A percentile compares a stretch with the other conserved stretches of the same genome.
phyloP scores from a whole-genome alignment of 1,140 invertebrate genomes.

The Camponotus vicinus region DNA sequence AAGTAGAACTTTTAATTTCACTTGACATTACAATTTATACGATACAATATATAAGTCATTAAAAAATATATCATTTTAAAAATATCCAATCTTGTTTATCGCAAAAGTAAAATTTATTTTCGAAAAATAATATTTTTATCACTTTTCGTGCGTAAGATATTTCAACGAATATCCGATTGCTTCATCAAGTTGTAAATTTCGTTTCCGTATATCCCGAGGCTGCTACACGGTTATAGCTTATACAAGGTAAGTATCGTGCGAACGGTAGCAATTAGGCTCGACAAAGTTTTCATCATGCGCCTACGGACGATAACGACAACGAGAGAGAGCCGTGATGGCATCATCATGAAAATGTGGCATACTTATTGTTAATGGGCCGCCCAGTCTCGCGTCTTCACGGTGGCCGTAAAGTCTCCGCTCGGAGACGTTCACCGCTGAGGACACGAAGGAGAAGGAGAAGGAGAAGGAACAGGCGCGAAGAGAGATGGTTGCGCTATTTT shows the following conservation, averaged over 20 bases:
- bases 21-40: not conserved
- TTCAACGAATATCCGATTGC: not conserved
- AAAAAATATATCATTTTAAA: not conserved
- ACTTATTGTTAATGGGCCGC: constrained; percentile 66
- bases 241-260: constrained; percentile 2
- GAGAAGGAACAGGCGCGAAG: constrained; percentile 5
- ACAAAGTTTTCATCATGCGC: constrained; percentile 60
- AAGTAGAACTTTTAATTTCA: not conserved
- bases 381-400: constrained; percentile 21
- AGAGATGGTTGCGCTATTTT: constrained; percentile 66
- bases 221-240: not conserved
- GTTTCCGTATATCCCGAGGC: not conserved
- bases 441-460: constrained; percentile 37
- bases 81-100: not conserved
- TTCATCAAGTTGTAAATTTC: not conserved
- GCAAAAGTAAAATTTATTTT: not conserved
- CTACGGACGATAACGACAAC: constrained; percentile 32
- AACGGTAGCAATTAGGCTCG: constrained; percentile 63
- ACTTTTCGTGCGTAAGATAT: not conserved
- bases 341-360: constrained; percentile 69
- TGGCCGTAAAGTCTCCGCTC: constrained; percentile 39
- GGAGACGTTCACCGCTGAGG: constrained; percentile 42
- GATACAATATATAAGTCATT: not conserved
- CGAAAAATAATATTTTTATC: not conserved
- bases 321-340: not conserved